Evolutionary conservation across 2,888 invertebrate genomes (phyloP).

Genomic region (Petrophora chlorosata): DNA sequence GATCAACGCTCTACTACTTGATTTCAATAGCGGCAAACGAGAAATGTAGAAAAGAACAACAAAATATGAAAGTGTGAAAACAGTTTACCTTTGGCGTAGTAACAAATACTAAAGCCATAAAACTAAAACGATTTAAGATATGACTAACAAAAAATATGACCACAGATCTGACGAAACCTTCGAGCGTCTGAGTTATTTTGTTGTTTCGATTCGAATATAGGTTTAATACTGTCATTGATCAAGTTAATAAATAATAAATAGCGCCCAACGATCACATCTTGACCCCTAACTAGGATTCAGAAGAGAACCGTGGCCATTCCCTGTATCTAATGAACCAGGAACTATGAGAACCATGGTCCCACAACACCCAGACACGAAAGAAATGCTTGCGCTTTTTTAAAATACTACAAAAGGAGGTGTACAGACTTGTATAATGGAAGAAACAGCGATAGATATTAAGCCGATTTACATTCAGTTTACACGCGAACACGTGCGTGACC

Average conservation of each 20-base stretch:
- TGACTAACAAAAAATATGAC: background rate
- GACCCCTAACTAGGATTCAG: too few relatives aligned
- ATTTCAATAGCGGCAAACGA: constrained; percentile 13
- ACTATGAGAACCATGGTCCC: too few relatives aligned
- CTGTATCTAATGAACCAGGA: too few relatives aligned
- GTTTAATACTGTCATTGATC: too few relatives aligned
- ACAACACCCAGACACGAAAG: too few relatives aligned
- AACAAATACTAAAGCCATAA: constrained; percentile 10
- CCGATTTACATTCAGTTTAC: constrained; percentile 43
- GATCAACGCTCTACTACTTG: constrained; percentile 9
- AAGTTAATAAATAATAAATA: background rate
- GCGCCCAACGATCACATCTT: too few relatives aligned
- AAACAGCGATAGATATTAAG: constrained; percentile 22
- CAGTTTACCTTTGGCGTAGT: constrained; percentile 8
- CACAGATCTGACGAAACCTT: too few relatives aligned
- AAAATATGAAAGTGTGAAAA: constrained; percentile 7
- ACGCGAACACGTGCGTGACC: constrained; percentile 31
- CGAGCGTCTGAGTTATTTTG: too few relatives aligned
- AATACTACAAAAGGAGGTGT: constrained; percentile 13
- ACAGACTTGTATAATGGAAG: constrained; percentile 33
- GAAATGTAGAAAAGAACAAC: background rate
- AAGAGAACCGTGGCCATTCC: too few relatives aligned
- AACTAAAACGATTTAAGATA: constrained; percentile 7
- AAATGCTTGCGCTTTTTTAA: too few relatives aligned
- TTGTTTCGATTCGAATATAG: too few relatives aligned